These are phyloP conservation scores for Propithecus coquereli DNA, from an alignment of 2,113 vertebrate species.

Conservation along the genomic window DNA sequence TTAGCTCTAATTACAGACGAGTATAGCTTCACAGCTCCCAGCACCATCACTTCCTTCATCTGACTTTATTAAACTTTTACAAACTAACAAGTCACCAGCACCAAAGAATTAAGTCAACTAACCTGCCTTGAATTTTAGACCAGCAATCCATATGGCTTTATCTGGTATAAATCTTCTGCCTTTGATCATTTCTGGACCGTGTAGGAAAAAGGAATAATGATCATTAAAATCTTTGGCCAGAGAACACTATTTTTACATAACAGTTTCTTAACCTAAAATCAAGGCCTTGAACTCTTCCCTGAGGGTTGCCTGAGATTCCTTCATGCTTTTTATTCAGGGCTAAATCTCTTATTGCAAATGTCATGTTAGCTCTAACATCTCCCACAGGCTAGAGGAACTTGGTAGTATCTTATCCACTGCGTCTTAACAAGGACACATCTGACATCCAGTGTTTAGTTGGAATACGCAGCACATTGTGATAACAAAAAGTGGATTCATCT, in stretches of 20 bases:
- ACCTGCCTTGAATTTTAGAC: constrained; percentile 77
- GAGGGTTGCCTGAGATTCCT: constrained; percentile 21
- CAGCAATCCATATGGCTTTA: constrained; percentile 74
- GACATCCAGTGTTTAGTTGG: constrained; percentile 63
- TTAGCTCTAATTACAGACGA: background rate
- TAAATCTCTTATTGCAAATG: background rate
- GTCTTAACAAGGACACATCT: constrained; percentile 50
- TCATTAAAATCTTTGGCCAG: constrained; percentile 30
- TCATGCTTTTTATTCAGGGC: constrained; percentile 21
- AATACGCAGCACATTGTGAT: constrained; percentile 19
- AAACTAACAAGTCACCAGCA: constrained; percentile 73
- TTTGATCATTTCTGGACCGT: constrained; percentile 71
- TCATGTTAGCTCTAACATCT: background rate
- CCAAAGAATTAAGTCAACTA: constrained; percentile 77
- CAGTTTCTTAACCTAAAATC: constrained; percentile 58
- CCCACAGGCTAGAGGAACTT: background rate
- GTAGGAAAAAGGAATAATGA: constrained; percentile 67
- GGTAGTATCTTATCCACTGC: background rate
- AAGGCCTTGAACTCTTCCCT: constrained; percentile 46
- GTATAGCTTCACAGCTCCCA: background rate
- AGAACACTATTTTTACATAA: constrained; percentile 58
- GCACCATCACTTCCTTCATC: background rate
- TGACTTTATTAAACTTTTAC: constrained; percentile 22
- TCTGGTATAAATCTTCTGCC: constrained; percentile 74
- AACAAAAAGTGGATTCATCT: constrained; percentile 68